Percentiles rank a stretch among this genome's conserved stretches.
These are phyloP conservation scores for Escarpia spicata DNA, from an alignment of 2,888 invertebrate species.

Conservation along the genomic window DNA sequence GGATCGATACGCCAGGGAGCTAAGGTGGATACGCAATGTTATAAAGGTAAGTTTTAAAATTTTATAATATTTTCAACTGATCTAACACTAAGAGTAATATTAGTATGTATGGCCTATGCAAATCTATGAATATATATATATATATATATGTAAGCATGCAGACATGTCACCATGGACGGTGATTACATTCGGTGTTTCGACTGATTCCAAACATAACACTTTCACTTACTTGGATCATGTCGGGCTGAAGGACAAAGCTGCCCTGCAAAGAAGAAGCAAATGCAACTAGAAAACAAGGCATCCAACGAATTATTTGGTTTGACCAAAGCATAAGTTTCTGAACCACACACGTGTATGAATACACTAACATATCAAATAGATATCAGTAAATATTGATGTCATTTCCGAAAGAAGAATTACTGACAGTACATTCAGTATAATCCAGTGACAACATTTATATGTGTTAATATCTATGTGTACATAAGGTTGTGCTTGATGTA, in stretches of 20 bases:
- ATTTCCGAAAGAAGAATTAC: background rate
- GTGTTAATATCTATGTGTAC: background rate
- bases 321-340: background rate
- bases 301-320: background rate
- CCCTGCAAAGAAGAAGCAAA: conserved; percentile 32
- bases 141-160: background rate
- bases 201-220: background rate
- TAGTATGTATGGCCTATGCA: background rate
- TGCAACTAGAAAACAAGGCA: background rate
- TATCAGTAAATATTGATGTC: background rate
- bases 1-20: no score
- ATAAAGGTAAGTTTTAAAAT: no score
- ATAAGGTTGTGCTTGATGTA: background rate
- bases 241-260: conserved; percentile 41
- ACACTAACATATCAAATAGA: background rate
- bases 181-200: no score
- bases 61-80: no score
- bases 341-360: background rate
- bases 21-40: no score
- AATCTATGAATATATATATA: background rate
- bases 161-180: background rate
- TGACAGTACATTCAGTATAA: background rate
- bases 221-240: conserved; percentile 41
- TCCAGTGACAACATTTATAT: background rate
- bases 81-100: no score